Percentiles rank a stretch among this genome's conserved stretches.
Conservation (phyloP, 53 echinoderm and acorn worm species). For the Stichopus horrens region DNA sequence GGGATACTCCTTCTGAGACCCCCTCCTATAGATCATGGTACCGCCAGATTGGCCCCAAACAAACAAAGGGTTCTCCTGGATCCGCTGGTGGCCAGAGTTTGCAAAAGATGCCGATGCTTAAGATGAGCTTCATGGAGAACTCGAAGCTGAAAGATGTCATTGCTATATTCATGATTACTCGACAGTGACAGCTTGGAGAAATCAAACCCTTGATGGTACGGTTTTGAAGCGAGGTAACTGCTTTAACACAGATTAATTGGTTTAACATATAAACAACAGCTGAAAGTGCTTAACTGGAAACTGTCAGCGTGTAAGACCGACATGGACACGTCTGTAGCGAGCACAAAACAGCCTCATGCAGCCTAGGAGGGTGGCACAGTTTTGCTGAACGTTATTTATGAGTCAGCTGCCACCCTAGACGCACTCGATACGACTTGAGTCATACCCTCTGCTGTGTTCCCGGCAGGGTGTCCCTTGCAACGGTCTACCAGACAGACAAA, state of each 20-base stretch:
- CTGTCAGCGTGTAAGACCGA: not conserved
- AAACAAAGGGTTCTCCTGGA: no score
- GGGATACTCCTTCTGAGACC: no score
- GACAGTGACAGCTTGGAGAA: no score
- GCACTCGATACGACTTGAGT: conserved; percentile 23
- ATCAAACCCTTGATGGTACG: no score
- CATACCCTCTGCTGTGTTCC: conserved; percentile 23
- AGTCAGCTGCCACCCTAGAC: not conserved
- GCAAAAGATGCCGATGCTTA: no score
- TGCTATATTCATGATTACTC: no score
- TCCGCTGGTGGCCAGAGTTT: no score
- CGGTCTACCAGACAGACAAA: not conserved
- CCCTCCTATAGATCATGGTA: no score
- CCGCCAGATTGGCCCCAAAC: no score
- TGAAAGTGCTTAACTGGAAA: not conserved
- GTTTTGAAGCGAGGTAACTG: no score
- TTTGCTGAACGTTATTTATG: not conserved
- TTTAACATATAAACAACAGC: conserved; percentile 17
- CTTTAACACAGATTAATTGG: conserved; percentile 4
- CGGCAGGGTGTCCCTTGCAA: conserved; percentile 2
- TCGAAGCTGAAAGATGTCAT: no score
- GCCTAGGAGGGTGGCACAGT: not conserved
- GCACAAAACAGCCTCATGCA: not conserved
- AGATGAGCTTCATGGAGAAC: no score
- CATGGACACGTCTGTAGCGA: not conserved